Base-by-base conservation (phyloP, 2,888 invertebrate genomes). In the Phragmatobia fuliginosa region DNA sequence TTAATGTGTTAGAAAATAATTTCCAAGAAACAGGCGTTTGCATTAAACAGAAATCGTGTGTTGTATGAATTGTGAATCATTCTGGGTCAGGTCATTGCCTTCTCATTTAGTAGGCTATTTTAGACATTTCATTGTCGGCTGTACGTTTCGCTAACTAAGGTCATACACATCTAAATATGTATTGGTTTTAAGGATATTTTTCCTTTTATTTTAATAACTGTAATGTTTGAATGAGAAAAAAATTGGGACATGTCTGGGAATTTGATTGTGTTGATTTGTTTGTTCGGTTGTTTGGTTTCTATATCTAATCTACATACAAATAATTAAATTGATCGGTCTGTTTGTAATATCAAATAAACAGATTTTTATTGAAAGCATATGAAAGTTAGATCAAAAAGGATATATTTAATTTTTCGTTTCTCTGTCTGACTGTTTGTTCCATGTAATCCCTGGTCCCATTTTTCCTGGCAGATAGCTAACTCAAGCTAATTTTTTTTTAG, bases 31-130 rank as follows among this genome's bases (percentile, higher is more conserved):
- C 25, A 11, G 32, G 2, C 32, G n/a, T 32, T 63, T 16, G 16
- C 32, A 16, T 63, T 63, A 32, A 38, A 25, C 33, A 28, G 64
- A 64, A 56, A 56, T 52, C 28, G 56, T 33, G 25, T 33, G 56
- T 65, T 36, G 36, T 56, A 36, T 25, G 11, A 36, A 52, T 49
- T 63, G 59, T 66, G 66, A 66, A 59, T 66, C 66, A 66, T 21
- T 59, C 21, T 31, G n/a, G 14, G 41, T 66, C 28, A 33, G 64
- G 31, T 59, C 66, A 59, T 66, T 66, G 60, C 28, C 66, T 60
- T 10, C n/a, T 31, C 38, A 14, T 66, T 66, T 59, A 41, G 60
- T 41, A 66, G 60, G 60, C 49, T 66, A 66, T 66, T 60, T 66
- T 66, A 45, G 66, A 58, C 31, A 32, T 45, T 60, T 59, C 66